phyloP scores from a whole-genome alignment of 2,113 vertebrate species.

The Amazona vittata region DNA sequence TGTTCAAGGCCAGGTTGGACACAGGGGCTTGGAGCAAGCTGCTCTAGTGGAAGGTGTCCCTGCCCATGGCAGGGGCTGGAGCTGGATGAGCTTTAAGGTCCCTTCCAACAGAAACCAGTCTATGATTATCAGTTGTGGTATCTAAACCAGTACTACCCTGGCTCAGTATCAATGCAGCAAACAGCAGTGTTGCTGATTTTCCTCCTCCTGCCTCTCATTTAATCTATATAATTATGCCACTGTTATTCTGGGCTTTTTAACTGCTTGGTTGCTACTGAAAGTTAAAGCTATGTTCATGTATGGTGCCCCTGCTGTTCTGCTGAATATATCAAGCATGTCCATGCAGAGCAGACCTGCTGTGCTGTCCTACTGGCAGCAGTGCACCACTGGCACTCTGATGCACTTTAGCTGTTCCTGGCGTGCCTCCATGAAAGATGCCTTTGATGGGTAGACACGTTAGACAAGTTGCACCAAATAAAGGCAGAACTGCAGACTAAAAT shows the following conservation, averaged over 20 bases:
- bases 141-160: neutral
- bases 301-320: neutral
- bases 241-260: neutral
- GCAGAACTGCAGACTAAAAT: neutral
- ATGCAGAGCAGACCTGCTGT: neutral
- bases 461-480: neutral
- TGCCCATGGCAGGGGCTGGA: neutral
- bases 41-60: neutral
- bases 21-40: too few relatives aligned
- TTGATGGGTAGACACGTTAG: neutral
- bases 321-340: neutral
- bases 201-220: neutral
- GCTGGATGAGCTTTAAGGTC: fast-evolving
- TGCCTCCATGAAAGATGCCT: neutral
- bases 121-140: neutral
- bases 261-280: neutral
- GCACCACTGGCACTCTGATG: neutral
- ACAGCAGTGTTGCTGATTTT: neutral
- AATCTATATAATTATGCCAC: neutral
- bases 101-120: neutral
- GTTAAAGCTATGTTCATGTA: neutral
- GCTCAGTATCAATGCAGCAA: neutral
- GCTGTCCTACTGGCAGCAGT: neutral
- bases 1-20: too few relatives aligned
- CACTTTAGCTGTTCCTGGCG: neutral